Percentiles rank a stretch among this genome's conserved stretches.
These are phyloP conservation scores for Sebastiscus albofasciatus DNA, from an alignment of 2,797 vertebrate genomes.

Conservation along the genomic window DNA sequence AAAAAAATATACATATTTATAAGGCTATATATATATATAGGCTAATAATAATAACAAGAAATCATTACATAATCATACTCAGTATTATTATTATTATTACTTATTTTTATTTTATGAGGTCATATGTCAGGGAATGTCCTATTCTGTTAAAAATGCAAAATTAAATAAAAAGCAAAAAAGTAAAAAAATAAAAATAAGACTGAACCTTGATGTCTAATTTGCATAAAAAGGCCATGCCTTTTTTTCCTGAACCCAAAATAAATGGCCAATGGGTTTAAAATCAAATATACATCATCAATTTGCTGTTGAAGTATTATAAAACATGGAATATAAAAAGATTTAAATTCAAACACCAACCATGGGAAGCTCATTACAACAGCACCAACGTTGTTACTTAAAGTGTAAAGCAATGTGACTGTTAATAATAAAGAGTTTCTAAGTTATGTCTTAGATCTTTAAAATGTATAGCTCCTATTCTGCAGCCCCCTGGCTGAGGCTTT, in stretches of 20 bases:
- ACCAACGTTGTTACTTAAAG: not conserved
- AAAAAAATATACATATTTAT: too few species aligned
- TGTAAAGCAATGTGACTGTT: not conserved
- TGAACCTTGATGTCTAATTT: not conserved
- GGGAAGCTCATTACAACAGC: not conserved
- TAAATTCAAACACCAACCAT: too few species aligned
- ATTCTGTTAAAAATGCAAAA: too few species aligned
- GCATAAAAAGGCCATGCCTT: not conserved
- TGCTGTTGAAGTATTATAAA: not conserved
- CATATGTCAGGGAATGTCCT: too few species aligned
- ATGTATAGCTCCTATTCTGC: not conserved
- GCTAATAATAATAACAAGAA: too few species aligned
- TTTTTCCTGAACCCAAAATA: not conserved
- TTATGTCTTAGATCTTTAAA: not conserved
- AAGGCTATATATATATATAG: too few species aligned
- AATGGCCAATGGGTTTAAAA: not conserved
- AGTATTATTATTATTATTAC: too few species aligned
- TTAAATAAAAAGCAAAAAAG: too few species aligned
- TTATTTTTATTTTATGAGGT: too few species aligned
- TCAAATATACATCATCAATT: not conserved
- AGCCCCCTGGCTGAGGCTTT: constrained; percentile 4
- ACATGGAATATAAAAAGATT: not conserved
- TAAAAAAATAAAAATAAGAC: not conserved
- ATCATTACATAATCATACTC: too few species aligned
- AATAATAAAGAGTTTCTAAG: not conserved